phyloP scores from a whole-genome alignment of 1,140 invertebrate species.

The Charaxes varanes region DNA sequence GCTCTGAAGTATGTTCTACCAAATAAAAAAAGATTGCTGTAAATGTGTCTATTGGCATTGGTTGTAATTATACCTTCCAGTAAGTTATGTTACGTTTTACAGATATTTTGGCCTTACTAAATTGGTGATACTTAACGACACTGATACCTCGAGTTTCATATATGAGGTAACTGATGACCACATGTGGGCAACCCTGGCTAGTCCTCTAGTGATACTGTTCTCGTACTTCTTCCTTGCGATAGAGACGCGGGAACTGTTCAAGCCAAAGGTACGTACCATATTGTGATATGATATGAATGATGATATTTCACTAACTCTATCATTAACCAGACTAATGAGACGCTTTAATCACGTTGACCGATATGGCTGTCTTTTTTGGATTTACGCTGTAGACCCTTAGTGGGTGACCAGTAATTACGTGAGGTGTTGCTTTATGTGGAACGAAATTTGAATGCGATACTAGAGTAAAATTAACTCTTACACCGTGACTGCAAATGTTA shows the following conservation, averaged over 20 bases:
- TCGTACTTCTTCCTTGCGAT: slow-evolving; percentile 83
- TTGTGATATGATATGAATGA: background rate
- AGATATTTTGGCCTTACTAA: slow-evolving; percentile 83
- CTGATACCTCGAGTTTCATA: slow-evolving; percentile 34
- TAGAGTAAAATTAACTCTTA: no score
- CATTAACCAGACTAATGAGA: slow-evolving; percentile 19
- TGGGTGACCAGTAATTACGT: no score
- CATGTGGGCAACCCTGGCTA: slow-evolving; percentile 57
- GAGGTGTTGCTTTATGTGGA: no score
- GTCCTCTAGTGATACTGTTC: slow-evolving; percentile 77
- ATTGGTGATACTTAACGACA: slow-evolving; percentile 73
- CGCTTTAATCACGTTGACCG: slow-evolving; percentile 16
- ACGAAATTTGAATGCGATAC: no score
- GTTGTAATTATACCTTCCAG: no score
- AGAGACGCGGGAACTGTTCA: slow-evolving; percentile 81
- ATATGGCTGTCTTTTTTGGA: slow-evolving; percentile 14
- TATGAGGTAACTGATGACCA: slow-evolving; percentile 50
- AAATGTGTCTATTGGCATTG: no score
- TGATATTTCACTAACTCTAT: slow-evolving; percentile 9
- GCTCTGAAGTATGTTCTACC: no score
- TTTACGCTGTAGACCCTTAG: slow-evolving; percentile 22
- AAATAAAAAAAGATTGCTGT: no score
- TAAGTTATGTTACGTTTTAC: no score
- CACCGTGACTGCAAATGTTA: no score
- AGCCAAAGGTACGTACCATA: slow-evolving; percentile 78